A percentile compares a stretch with the other conserved stretches of the same genome.
phyloP scores from a whole-genome alignment of 2,797 vertebrate species.

The Megaceryle alcyon region DNA sequence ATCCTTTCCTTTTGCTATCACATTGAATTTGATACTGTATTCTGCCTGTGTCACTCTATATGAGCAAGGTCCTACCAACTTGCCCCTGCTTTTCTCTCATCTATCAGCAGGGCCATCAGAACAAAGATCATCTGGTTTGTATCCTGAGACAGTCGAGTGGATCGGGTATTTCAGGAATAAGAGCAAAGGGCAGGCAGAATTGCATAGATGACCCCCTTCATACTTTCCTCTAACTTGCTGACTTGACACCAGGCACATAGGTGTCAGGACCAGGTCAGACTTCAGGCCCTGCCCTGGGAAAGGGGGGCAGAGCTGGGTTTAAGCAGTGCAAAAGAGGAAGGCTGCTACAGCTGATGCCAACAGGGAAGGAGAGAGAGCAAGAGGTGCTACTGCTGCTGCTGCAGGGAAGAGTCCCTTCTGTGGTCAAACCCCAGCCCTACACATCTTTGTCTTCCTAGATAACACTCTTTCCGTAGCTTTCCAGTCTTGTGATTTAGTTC shows the following conservation, averaged over 20 bases:
- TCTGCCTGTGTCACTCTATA: neutral
- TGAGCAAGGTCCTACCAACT: neutral
- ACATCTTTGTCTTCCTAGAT: neutral
- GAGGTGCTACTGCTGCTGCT: neutral
- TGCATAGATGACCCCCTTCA: no score
- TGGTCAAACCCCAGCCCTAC: neutral
- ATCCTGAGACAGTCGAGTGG: neutral
- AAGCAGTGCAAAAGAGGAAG: neutral
- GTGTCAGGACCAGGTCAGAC: neutral
- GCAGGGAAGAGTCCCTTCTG: neutral
- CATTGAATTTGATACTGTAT: neutral
- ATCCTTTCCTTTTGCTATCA: neutral
- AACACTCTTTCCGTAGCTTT: neutral
- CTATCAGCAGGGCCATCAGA: neutral
- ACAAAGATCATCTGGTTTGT: neutral
- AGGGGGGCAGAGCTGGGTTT: neutral
- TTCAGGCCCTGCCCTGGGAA: neutral
- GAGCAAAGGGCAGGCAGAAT: neutral
- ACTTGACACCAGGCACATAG: rapidly evolving
- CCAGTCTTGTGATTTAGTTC: neutral
- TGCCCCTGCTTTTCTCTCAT: neutral
- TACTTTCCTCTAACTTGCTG: neutral
- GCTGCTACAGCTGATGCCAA: neutral
- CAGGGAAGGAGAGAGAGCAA: neutral
- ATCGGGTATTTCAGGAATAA: neutral